A percentile compares a stretch with the other conserved stretches of the same genome.
These are phyloP conservation scores for Odontesthes bonariensis DNA, from an alignment of 2,113 vertebrate genomes.

Conservation along the genomic window DNA sequence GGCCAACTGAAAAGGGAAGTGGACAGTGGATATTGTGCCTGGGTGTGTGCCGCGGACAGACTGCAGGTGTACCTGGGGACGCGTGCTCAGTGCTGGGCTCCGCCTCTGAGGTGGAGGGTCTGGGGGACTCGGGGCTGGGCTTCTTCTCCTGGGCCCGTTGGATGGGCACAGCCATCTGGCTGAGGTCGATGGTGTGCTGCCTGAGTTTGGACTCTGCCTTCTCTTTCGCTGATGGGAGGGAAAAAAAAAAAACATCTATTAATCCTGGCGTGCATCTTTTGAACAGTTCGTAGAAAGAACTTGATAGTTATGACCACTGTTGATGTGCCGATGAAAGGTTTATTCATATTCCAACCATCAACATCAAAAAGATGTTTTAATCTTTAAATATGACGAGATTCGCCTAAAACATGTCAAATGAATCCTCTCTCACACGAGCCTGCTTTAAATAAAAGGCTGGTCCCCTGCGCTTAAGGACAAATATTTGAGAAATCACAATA, in stretches of 20 bases:
- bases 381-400: too few species aligned
- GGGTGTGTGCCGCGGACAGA: neutral
- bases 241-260: neutral
- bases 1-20: slow-evolving; percentile 10
- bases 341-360: too few species aligned
- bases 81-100: slow-evolving; percentile 86
- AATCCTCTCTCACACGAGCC: too few species aligned
- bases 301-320: too few species aligned
- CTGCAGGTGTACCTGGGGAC: slow-evolving; percentile 82
- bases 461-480: too few species aligned
- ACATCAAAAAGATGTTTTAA: too few species aligned
- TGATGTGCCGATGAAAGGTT: too few species aligned
- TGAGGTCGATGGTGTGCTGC: slow-evolving; percentile 96
- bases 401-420: too few species aligned
- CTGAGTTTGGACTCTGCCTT: slow-evolving; percentile 90
- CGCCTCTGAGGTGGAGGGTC: slow-evolving; percentile 88
- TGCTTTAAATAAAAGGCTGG: too few species aligned
- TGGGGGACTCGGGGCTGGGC: slow-evolving; percentile 87
- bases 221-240: slow-evolving; percentile 86
- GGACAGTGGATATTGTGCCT: neutral
- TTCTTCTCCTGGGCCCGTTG: slow-evolving; percentile 93
- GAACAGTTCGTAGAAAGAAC: slow-evolving; percentile 5
- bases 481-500: too few species aligned
- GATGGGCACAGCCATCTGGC: slow-evolving; percentile 97
- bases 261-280: neutral